phyloP scores from a whole-genome alignment of 2,797 vertebrate genomes.

The Triplophysa bombifrons region DNA sequence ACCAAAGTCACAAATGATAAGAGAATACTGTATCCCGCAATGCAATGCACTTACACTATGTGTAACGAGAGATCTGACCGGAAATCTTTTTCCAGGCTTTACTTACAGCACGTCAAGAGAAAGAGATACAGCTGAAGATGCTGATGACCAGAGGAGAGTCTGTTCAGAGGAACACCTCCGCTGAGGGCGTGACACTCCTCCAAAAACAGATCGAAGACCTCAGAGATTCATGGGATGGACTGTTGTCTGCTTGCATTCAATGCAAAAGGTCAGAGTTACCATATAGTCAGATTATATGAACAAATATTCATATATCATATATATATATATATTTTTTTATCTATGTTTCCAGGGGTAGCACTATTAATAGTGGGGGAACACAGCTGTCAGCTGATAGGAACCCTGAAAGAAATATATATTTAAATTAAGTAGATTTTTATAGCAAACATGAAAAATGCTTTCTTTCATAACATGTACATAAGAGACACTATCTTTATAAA shows the following conservation, averaged over 20 bases:
- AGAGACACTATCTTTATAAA: too few species aligned
- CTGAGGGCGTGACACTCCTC: conserved; percentile 85
- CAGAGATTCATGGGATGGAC: conserved; percentile 90
- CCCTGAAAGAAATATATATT: too few species aligned
- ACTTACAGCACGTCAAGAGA: conserved; percentile 89
- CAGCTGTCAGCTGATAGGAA: too few species aligned
- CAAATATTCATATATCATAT: too few species aligned
- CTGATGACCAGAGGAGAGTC: conserved; percentile 90
- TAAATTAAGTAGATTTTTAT: too few species aligned
- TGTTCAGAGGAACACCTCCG: conserved; percentile 91
- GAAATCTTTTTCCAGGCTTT: conserved; percentile 75
- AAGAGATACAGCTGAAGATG: conserved; percentile 97
- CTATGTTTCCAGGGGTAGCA: too few species aligned
- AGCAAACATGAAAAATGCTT: too few species aligned
- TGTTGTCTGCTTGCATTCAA: conserved; percentile 89
- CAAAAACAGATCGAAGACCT: conserved; percentile 89
- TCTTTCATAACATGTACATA: too few species aligned
- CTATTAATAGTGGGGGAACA: too few species aligned
- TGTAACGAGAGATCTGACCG: not conserved
- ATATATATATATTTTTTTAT: too few species aligned
- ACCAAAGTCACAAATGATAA: too few species aligned
- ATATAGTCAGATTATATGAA: too few species aligned
- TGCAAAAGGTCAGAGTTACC: conserved; percentile 88
- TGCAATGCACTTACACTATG: not conserved
- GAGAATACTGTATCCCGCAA: not conserved